Percentiles rank a stretch among this genome's conserved stretches.
Evolutionary conservation across 1,140 invertebrate species (phyloP).

Genomic region (Caenorhabditis briggsae): DNA sequence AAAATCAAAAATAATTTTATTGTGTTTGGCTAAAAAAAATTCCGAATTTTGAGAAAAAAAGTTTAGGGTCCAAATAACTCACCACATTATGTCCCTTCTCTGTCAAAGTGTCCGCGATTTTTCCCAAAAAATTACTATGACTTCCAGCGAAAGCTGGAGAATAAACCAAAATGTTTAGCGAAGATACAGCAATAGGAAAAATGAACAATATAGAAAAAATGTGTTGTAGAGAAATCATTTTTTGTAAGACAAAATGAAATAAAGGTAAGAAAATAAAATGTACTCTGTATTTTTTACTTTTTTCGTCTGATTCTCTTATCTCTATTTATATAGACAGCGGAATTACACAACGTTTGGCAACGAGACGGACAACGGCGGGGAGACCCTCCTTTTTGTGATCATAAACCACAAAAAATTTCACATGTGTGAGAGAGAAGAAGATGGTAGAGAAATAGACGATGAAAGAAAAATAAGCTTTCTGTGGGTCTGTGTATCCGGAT

Average conservation of each 20-base stretch:
- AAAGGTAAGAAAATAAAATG: background rate
- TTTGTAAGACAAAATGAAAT: background rate
- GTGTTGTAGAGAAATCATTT: background rate
- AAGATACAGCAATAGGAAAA: background rate
- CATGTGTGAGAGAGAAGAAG: background rate
- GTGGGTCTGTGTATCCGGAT: background rate
- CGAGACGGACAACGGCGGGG: background rate
- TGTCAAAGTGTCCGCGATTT: constrained; percentile 2
- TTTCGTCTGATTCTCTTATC: background rate
- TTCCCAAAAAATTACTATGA: constrained; percentile 37
- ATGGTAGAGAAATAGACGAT: background rate
- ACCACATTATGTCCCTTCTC: constrained; percentile 30
- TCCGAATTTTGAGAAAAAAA: too few species aligned
- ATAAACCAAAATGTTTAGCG: constrained; percentile 16
- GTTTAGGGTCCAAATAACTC: background rate
- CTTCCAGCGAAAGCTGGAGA: background rate
- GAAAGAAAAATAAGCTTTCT: background rate
- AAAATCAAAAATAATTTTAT: too few species aligned
- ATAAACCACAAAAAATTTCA: background rate
- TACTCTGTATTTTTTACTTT: background rate
- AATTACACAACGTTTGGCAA: constrained; percentile 9
- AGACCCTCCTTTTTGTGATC: constrained; percentile 4
- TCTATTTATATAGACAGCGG: background rate
- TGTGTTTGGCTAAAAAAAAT: too few species aligned
- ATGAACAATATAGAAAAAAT: background rate